Conservation (phyloP, 2,113 vertebrate species). For the Noturus placidus region DNA sequence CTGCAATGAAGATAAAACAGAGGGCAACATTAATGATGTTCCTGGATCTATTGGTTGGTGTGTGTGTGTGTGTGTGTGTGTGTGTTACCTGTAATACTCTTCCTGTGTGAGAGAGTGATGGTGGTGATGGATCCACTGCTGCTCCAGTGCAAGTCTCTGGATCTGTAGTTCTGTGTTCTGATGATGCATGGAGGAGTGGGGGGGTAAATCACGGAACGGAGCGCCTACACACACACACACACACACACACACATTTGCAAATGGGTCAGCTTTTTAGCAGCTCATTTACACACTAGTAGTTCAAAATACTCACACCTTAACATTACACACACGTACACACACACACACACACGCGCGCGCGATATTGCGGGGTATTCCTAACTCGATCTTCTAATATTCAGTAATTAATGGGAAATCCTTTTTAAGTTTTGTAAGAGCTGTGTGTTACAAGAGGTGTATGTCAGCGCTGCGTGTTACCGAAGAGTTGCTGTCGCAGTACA, state of each 20-base stretch:
- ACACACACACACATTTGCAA: constrained; percentile 11
- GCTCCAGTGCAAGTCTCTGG: constrained; percentile 96
- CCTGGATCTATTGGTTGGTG: accelerated
- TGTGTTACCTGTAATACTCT: constrained; percentile 88
- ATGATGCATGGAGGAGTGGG: constrained; percentile 96
- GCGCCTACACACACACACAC: constrained; percentile 72
- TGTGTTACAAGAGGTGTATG: not conserved
- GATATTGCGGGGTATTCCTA: not conserved
- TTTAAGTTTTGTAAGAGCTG: not conserved
- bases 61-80: constrained; percentile 7
- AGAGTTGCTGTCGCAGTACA: constrained; percentile 98
- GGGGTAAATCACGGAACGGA: constrained; percentile 93
- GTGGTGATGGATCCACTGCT: constrained; percentile 94
- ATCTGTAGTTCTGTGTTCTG: constrained; percentile 97
- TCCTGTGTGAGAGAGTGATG: constrained; percentile 95
- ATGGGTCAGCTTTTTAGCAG: constrained; percentile 17
- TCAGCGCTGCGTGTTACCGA: constrained; percentile 78
- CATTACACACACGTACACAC: not conserved
- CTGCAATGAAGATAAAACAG: constrained; percentile 65
- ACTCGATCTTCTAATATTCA: not conserved
- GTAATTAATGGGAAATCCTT: not conserved
- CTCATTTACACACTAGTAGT: not conserved
- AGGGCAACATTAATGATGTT: constrained; percentile 9
- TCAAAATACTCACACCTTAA: not conserved
- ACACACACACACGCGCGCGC: not conserved